Conservation (phyloP, 2,113 vertebrate genomes). For the Pteronura brasiliensis region DNA sequence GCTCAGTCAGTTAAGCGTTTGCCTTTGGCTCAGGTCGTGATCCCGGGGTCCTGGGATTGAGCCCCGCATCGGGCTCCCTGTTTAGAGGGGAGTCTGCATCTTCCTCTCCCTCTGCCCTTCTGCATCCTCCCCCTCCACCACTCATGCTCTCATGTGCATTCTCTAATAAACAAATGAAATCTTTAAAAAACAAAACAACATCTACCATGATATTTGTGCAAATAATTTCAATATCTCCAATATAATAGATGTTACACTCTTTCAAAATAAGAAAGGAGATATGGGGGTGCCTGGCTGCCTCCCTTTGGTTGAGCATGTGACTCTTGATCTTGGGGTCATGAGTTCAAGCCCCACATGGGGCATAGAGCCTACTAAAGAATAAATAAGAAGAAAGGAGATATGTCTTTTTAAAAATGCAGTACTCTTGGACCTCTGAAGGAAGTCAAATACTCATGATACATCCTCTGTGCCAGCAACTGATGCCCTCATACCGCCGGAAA, state of each 20-base stretch:
- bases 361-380: neutral
- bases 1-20: neutral
- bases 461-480: neutral
- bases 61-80: neutral
- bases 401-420: neutral
- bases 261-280: neutral
- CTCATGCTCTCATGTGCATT: neutral
- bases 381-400: neutral
- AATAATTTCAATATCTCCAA: slow-evolving; percentile 8
- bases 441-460: neutral
- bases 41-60: neutral
- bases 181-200: neutral
- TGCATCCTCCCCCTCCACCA: neutral
- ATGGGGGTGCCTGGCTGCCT: neutral
- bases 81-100: too few species aligned
- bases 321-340: neutral
- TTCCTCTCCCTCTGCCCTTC: neutral
- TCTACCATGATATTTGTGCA: neutral
- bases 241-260: neutral
- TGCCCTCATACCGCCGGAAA: neutral
- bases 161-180: neutral
- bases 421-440: neutral
- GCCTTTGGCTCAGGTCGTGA: neutral
- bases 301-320: neutral
- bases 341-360: neutral